A percentile compares a stretch with the other conserved stretches of the same genome.
Evolutionary conservation across 2,888 invertebrate species (phyloP).

Genomic region (Noctua pronuba): DNA sequence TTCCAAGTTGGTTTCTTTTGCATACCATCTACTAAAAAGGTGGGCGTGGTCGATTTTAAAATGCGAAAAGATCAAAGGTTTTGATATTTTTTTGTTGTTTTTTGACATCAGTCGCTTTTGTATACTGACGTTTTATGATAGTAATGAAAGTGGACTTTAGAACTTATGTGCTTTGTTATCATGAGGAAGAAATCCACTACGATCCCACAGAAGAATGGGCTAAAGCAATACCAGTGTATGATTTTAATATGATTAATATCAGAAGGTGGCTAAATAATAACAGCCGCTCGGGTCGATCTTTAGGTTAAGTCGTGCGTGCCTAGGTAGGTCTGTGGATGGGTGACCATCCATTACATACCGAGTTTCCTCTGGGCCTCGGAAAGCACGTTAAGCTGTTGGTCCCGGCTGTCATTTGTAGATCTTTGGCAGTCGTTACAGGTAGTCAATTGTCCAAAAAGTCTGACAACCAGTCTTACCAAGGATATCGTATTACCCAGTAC

Average conservation of each 20-base stretch:
- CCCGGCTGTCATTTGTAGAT: too few relatives aligned
- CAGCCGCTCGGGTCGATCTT: too few relatives aligned
- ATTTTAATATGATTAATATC: neutral
- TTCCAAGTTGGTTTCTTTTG: conserved; percentile 60
- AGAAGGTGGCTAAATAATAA: too few relatives aligned
- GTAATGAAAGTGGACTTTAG: conserved; percentile 1
- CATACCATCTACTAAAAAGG: conserved; percentile 82
- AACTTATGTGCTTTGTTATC: neutral
- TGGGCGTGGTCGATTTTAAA: conserved; percentile 81
- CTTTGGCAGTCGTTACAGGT: too few relatives aligned
- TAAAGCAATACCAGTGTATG: neutral
- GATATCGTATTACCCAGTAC: too few relatives aligned
- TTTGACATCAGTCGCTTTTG: conserved; percentile 72
- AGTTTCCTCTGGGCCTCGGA: too few relatives aligned
- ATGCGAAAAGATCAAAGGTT: conserved; percentile 82
- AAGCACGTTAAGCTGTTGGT: too few relatives aligned
- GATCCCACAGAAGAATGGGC: neutral
- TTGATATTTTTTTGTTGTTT: conserved; percentile 72
- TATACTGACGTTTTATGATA: conserved; percentile 48
- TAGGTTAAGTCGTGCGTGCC: too few relatives aligned
- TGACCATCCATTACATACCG: too few relatives aligned
- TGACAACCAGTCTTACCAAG: too few relatives aligned
- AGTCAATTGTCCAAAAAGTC: too few relatives aligned
- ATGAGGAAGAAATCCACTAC: neutral
- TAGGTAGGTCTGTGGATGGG: too few relatives aligned